phyloP scores from a whole-genome alignment of 1,140 invertebrate species.

The Drosophila oshimai region DNA sequence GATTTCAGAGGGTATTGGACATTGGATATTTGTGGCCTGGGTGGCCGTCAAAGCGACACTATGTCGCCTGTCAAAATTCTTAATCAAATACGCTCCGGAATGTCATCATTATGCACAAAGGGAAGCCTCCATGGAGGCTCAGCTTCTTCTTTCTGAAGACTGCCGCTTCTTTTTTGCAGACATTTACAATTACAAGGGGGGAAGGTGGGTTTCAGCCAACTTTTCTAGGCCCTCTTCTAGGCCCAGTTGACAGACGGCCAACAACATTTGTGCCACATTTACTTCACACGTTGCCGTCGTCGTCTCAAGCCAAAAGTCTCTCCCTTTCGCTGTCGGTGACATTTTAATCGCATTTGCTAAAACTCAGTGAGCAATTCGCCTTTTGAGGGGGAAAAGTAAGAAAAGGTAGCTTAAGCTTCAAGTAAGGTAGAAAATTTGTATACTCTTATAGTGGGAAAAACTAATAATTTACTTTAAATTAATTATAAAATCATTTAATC shows the following conservation, averaged over 20 bases:
- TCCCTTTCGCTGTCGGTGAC: conserved; percentile 53
- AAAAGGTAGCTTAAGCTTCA: neutral
- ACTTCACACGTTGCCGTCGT: conserved; percentile 76
- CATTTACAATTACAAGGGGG: conserved; percentile 65
- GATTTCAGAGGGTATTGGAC: conserved; percentile 35
- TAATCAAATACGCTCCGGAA: conserved; percentile 80
- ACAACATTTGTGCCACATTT: conserved; percentile 79
- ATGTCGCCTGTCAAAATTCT: conserved; percentile 81
- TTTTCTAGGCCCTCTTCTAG: conserved; percentile 35
- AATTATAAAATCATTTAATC: too few species aligned
- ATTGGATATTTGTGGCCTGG: conserved; percentile 74
- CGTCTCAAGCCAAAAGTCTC: conserved; percentile 23
- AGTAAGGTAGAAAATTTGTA: neutral
- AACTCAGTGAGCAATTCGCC: conserved; percentile 81
- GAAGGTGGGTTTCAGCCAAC: neutral
- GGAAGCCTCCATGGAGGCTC: conserved; percentile 26
- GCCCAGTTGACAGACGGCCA: conserved; percentile 74
- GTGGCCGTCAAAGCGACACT: conserved; percentile 80
- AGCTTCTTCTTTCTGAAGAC: conserved; percentile 36
- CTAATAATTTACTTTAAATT: too few species aligned
- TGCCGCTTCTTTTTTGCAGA: conserved; percentile 44
- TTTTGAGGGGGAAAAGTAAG: neutral
- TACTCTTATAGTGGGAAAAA: too few species aligned
- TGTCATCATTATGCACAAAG: conserved; percentile 79
- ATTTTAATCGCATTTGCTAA: conserved; percentile 83